A percentile compares a stretch with the other conserved stretches of the same genome.
Conservation (phyloP, 2,797 vertebrate species). For the Myotis findleyi region DNA sequence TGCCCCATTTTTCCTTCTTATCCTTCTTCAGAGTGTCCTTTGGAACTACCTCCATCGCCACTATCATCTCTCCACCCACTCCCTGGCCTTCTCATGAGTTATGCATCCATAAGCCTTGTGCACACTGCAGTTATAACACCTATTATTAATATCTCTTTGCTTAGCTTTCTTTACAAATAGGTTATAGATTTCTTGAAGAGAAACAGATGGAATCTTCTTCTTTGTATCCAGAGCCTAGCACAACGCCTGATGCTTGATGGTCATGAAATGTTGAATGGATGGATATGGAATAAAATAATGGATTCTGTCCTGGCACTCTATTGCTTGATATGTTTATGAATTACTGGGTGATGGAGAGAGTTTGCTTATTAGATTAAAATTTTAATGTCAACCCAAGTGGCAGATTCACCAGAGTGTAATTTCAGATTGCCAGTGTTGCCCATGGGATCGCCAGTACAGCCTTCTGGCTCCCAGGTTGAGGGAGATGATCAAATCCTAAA, state of each 20-base stretch:
- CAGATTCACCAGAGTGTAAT: neutral
- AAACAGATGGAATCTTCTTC: neutral
- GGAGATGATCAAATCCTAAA: neutral
- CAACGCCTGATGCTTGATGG: neutral
- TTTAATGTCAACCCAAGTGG: neutral
- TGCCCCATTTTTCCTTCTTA: neutral
- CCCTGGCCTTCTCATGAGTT: neutral
- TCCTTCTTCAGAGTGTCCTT: neutral
- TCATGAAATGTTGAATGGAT: neutral
- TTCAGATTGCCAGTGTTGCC: neutral
- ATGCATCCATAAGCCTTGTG: neutral
- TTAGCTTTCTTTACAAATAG: neutral
- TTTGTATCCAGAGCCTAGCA: neutral
- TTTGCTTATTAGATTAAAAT: constrained; percentile 25
- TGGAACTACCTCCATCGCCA: neutral
- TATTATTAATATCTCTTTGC: neutral
- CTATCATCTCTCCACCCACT: neutral
- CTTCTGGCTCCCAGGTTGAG: neutral
- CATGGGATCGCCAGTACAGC: neutral
- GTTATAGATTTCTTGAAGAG: neutral
- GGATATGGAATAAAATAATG: neutral
- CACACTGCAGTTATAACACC: neutral
- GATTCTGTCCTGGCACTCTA: neutral
- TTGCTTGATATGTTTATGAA: constrained; percentile 12
- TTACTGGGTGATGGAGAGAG: neutral